A percentile compares a stretch with the other conserved stretches of the same genome.
Evolutionary conservation across 2,113 vertebrate genomes (phyloP).

Genomic region (Arothron firmamentum): DNA sequence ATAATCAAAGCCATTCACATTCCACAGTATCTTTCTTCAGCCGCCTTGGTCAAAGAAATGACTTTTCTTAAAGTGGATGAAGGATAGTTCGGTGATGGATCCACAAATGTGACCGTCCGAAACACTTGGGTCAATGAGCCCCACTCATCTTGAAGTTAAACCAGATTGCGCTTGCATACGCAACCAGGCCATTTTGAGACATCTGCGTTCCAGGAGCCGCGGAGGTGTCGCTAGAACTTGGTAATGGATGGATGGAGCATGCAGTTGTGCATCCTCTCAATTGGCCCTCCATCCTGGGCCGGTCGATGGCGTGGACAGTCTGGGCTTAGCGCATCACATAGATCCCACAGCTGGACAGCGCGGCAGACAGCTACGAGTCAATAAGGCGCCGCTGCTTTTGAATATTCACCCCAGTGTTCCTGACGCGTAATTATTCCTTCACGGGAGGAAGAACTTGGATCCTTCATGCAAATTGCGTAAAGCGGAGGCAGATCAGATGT

Average conservation of each 20-base stretch:
- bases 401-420: conserved; percentile 60
- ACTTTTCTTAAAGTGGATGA: conserved; percentile 8
- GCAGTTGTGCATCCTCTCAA: conserved; percentile 66
- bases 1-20: background rate
- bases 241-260: conserved; percentile 74
- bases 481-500: background rate
- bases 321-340: conserved; percentile 64
- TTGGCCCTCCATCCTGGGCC: conserved; percentile 59
- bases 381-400: conserved; percentile 56
- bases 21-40: background rate
- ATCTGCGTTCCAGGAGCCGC: conserved; percentile 14
- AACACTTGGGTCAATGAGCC: conserved; percentile 38
- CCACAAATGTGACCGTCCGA: conserved; percentile 3
- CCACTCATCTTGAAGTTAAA: conserved; percentile 40
- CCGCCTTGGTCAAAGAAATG: conserved; percentile 21
- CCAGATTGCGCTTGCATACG: conserved; percentile 50
- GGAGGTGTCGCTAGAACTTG: conserved; percentile 26
- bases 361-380: conserved; percentile 60
- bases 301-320: conserved; percentile 68
- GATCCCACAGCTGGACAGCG: conserved; percentile 50
- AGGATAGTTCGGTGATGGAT: conserved; percentile 8
- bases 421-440: conserved; percentile 48
- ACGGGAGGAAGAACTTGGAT: conserved; percentile 14
- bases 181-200: conserved; percentile 16
- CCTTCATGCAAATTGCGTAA: conserved; percentile 16